Evolutionary conservation across 1,140 invertebrate species (phyloP), one percentile per base, ranked within the genome.

Genomic region (Ceratosolen fusciceps): DNA sequence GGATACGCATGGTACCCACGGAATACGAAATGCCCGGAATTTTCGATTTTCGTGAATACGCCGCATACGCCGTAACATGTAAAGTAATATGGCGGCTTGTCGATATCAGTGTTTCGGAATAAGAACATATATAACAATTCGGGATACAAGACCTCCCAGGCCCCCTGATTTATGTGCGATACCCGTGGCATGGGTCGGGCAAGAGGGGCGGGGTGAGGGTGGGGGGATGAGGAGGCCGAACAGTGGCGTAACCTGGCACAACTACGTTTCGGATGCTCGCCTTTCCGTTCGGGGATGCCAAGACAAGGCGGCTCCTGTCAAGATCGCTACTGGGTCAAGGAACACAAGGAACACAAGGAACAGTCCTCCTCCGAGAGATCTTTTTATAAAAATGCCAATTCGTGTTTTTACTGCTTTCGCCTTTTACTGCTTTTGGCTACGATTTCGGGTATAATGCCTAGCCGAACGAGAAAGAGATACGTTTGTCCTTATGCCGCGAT

Each of bases 331-430:
- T 68, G 37, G 37, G 1, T 68, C 26, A 43, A 68, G 29, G 58
- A 2, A 16, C 12, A 56, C 10, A 16, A 21, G 49, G 2, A 8
- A 62, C 14, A 58, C 10, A 16, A 21, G 54, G 14, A 16, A 62
- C 29, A 62, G n/a, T n/a, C n/a, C n/a, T n/a, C n/a, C n/a, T n/a
- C n/a, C n/a, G n/a, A n/a, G n/a, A n/a, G n/a, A n/a, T n/a, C n/a
- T 62, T 62, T 62, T 31, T 34, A 62, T 62, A 34, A 62, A 62
- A 62, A 62, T 62, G 58, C 14, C 29, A 62, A 19, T 62, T 62
- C 3, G 0, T 31, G 34, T 34, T 56, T n/a, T 62, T 62, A 34
- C 29, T 62, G 58, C 58, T n/a, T n/a, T n/a, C n/a, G n/a, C n/a
- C n/a, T n/a, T n/a, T n/a, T n/a, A n/a, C n/a, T n/a, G n/a, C n/a